These are phyloP conservation scores for Zoanthus sansibaricus DNA, from an alignment of 92 coral and sea anemone genomes.

Conservation along the genomic window DNA sequence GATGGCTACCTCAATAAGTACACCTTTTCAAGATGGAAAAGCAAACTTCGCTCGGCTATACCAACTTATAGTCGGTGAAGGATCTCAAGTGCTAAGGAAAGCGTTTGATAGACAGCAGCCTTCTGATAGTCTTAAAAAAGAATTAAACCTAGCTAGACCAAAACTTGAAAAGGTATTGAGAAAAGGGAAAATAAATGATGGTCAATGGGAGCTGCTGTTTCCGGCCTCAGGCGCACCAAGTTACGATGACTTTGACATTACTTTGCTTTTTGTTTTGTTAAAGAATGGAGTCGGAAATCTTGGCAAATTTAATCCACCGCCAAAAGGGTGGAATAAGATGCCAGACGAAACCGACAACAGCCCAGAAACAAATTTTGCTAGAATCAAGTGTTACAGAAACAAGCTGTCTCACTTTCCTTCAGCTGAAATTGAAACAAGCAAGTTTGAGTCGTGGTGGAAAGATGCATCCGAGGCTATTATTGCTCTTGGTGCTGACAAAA, in stretches of 20 bases:
- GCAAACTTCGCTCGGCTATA: no score
- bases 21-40: no score
- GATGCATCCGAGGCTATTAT: conserved; percentile 30
- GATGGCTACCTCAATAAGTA: no score
- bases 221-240: no score
- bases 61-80: no score
- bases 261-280: conserved; percentile 45
- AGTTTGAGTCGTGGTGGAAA: conserved; percentile 57
- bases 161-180: no score
- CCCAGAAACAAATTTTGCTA: conserved; percentile 47
- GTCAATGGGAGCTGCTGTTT: conserved; percentile 30
- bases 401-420: conserved; percentile 48
- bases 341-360: conserved; percentile 57
- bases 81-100: no score
- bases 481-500: conserved; percentile 25
- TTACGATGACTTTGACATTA: no score
- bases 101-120: no score
- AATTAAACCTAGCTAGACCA: no score
- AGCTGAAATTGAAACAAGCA: conserved; percentile 25
- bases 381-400: conserved; percentile 59
- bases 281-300: conserved; percentile 43
- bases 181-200: no score
- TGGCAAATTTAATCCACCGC: not conserved
- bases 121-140: no score
- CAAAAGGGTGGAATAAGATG: conserved; percentile 62